These are phyloP conservation scores for Napeogenes inachia DNA, from an alignment of 2,888 invertebrate genomes.

Conservation along the genomic window DNA sequence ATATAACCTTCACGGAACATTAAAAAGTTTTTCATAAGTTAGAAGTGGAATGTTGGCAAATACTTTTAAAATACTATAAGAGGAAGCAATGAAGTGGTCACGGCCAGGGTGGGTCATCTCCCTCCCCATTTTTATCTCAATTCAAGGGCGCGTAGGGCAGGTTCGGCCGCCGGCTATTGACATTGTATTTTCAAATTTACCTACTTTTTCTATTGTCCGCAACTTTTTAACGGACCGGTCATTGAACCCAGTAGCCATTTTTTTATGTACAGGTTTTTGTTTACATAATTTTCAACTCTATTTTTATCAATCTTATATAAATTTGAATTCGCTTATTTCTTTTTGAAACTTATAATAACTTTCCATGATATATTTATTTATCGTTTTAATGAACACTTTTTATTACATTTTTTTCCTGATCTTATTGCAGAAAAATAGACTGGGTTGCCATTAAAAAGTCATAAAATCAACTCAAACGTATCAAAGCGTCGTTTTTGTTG, in stretches of 20 bases:
- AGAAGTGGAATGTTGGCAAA: slow-evolving; percentile 31
- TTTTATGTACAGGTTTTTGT: slow-evolving; percentile 43
- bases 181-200: slow-evolving; percentile 76
- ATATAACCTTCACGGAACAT: neutral
- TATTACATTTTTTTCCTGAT: too few relatives aligned
- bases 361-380: too few relatives aligned
- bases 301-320: too few relatives aligned
- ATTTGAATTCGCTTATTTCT: too few relatives aligned
- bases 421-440: too few relatives aligned
- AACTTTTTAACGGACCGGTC: slow-evolving; percentile 74
- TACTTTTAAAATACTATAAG: slow-evolving; percentile 34
- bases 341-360: too few relatives aligned
- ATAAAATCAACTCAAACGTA: slow-evolving; percentile 22
- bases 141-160: slow-evolving; percentile 77
- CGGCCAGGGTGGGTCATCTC: slow-evolving; percentile 64
- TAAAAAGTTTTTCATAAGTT: slow-evolving; percentile 3
- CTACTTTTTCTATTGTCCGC: slow-evolving; percentile 74
- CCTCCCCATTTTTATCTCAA: slow-evolving; percentile 74
- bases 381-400: too few relatives aligned
- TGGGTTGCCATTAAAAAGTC: slow-evolving; percentile 22
- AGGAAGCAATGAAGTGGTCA: slow-evolving; percentile 24
- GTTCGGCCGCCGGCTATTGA: slow-evolving; percentile 76
- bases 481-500: slow-evolving; percentile 23
- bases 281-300: neutral
- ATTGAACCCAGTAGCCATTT: slow-evolving; percentile 63